Base-by-base conservation (phyloP, 2,888 invertebrate species). In the Xestia xanthographa region DNA sequence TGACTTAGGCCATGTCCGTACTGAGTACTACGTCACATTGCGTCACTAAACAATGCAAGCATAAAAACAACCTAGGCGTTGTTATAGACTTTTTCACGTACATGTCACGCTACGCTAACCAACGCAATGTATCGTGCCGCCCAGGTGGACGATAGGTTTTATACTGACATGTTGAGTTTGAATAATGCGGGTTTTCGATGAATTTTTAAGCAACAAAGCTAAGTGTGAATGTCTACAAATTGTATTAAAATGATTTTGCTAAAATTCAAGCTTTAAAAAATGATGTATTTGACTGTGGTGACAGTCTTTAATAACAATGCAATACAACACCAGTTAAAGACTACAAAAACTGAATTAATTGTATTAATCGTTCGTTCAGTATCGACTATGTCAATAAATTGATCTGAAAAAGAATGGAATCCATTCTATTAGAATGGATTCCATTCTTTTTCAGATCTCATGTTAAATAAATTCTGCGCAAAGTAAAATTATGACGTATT, bases 111-210 rank as follows among this genome's bases (percentile, higher is more conserved):
- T 73, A 43, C 38, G 53, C 34, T 14, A 56, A 62, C 34, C 60
- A 72, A 66, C 34, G 71, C 66, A 58, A 63, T 62, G 60, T n/a
- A 22, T 66, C 56, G 66, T 34, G 66, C 67, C 60, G 17, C 70
- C 34, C 65, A 50, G 2, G 5, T 48, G 2, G 66, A 48, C 34
- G 12, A 41, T 22, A 17, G 34, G 8, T 60, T 45, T 43, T 80
- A 60, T 72, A 80, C 69, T 29, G 63, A 84, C 63, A 63, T 72
- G 67, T 73, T 84, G 72, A 67, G 48, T 76, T 84, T 83, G 60
- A 68, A 76, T 72, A 53, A 70, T 66, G 67, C 29, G 73, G 50
- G 43, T 69, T 81, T 82, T 77, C 22, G 68, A 82, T 65, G 66
- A 74, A 69, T 77, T 83, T 83, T 72, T 68, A 29, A 75, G 43